Percentiles rank a stretch among this genome's conserved stretches.
These are phyloP conservation scores for Poeciliopsis presidionis DNA, from an alignment of 2,797 vertebrate genomes.

Conservation along the genomic window DNA sequence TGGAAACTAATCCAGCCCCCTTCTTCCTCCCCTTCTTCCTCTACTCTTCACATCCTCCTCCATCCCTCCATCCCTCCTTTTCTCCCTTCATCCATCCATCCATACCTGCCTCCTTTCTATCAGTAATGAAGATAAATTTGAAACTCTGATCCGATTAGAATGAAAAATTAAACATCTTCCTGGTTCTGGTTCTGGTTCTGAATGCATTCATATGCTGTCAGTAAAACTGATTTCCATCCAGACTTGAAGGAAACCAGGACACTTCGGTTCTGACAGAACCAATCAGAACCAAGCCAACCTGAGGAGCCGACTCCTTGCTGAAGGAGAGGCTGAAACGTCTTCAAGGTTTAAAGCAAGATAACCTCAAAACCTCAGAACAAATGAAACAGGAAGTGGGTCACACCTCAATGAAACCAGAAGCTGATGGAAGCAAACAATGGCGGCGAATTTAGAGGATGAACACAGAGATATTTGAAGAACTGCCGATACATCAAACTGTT, in stretches of 20 bases:
- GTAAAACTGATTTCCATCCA: constrained; percentile 22
- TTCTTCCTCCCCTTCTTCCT: constrained; percentile 51
- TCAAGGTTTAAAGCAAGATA: neutral
- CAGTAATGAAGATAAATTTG: constrained; percentile 4
- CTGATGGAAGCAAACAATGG: neutral
- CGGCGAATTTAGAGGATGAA: too few relatives aligned
- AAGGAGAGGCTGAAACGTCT: constrained; percentile 14
- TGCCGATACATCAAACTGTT: constrained; percentile 70
- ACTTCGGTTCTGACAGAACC: constrained; percentile 52
- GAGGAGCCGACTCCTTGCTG: neutral
- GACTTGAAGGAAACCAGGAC: constrained; percentile 64
- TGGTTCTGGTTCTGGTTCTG: constrained; percentile 23
- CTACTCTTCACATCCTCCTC: constrained; percentile 36
- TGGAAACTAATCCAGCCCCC: constrained; percentile 60
- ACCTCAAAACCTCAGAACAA: constrained; percentile 17
- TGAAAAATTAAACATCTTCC: neutral
- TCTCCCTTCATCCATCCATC: neutral
- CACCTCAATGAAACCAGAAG: neutral
- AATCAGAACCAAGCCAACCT: constrained; percentile 24
- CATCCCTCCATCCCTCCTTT: constrained; percentile 30
- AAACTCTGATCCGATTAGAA: neutral
- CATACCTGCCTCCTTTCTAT: neutral
- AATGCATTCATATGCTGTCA: constrained; percentile 19
- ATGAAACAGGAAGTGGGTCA: constrained; percentile 18
- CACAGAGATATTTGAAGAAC: constrained; percentile 51